Evolutionary conservation across 2,113 vertebrate genomes (phyloP).

Genomic region (Megalops atlanticus): DNA sequence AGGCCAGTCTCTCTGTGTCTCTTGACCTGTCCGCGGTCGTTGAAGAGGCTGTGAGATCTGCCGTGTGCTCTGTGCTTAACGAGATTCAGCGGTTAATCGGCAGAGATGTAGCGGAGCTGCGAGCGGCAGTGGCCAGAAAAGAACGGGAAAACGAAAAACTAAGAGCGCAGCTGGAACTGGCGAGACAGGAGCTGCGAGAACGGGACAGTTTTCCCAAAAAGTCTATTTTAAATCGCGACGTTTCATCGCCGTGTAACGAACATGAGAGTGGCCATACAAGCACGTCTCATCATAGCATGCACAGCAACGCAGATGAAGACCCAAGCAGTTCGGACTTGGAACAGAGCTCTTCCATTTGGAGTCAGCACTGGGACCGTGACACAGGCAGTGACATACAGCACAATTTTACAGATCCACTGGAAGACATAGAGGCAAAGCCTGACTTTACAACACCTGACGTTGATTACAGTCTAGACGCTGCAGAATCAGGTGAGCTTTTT

Average conservation of each 20-base stretch:
- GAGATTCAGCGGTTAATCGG: constrained; percentile 28
- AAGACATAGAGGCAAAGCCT: neutral
- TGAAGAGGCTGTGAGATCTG: constrained; percentile 18
- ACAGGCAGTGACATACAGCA: neutral
- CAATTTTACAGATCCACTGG: neutral
- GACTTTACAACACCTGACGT: constrained; percentile 7
- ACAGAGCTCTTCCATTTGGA: neutral
- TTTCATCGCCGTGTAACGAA: neutral
- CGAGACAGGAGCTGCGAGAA: constrained; percentile 7
- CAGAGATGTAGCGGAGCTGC: constrained; percentile 22
- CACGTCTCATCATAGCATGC: neutral
- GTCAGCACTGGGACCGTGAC: constrained; percentile 14
- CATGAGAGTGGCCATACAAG: neutral
- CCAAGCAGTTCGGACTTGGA: neutral
- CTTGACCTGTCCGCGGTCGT: constrained; percentile 18
- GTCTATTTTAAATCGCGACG: neutral
- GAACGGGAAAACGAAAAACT: constrained; percentile 24
- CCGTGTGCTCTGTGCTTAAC: constrained; percentile 21
- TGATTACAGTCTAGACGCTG: neutral
- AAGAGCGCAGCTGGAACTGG: constrained; percentile 16
- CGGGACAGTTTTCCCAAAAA: neutral
- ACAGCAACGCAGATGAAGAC: neutral
- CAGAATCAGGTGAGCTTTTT: constrained; percentile 15
- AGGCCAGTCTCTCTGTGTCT: constrained; percentile 17
- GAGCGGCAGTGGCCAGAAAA: constrained; percentile 16